Conservation (phyloP, 2,113 vertebrate species). For the Balaenoptera acutorostrata region DNA sequence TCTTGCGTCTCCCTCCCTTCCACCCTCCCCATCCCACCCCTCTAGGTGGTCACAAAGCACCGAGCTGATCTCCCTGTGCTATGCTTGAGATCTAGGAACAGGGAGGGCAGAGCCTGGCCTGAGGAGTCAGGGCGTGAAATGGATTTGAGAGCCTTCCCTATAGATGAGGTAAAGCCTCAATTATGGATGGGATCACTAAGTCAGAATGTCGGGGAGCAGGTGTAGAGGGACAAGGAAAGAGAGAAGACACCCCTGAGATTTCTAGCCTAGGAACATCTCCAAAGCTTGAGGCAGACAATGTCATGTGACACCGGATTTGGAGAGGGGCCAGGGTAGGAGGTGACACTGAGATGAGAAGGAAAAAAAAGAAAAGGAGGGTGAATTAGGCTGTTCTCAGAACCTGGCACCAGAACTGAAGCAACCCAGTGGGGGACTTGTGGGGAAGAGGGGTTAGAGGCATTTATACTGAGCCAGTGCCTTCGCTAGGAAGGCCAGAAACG, state of each 20-base stretch:
- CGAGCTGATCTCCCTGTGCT: too few species aligned
- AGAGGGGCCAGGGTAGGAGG: background rate
- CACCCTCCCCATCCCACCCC: too few species aligned
- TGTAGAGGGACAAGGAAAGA: background rate
- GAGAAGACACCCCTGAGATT: background rate
- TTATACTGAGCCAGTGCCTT: background rate
- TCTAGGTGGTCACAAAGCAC: too few species aligned
- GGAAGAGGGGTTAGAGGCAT: background rate
- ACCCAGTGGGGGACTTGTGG: fast-evolving
- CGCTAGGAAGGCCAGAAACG: background rate
- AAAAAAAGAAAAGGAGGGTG: background rate
- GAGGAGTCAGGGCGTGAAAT: background rate
- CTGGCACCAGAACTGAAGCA: background rate
- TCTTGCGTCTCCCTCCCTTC: too few species aligned
- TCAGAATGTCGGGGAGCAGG: background rate
- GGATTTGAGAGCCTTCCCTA: background rate
- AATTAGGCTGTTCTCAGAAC: background rate
- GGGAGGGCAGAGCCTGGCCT: background rate
- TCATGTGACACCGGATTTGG: background rate
- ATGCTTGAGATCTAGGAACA: background rate
- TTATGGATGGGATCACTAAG: background rate
- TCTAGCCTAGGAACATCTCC: background rate
- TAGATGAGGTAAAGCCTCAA: background rate
- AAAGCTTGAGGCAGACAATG: background rate
- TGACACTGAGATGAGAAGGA: background rate